Evolutionary conservation across 2,888 invertebrate species (phyloP).

Genomic region (Drosophila peninsularis): DNA sequence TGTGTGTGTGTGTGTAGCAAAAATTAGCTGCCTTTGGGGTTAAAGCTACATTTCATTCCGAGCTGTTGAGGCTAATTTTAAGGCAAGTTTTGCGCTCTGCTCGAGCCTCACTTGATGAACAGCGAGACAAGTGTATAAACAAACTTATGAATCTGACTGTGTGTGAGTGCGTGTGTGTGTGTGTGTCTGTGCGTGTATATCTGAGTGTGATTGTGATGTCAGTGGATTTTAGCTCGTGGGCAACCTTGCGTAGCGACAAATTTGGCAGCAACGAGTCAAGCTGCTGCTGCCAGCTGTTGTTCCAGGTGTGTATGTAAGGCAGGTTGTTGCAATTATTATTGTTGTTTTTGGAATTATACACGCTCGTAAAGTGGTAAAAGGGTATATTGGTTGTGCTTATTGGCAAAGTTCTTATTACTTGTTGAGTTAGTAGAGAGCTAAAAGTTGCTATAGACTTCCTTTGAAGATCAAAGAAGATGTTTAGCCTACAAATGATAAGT

Average conservation of each 20-base stretch:
- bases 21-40: conserved; percentile 46
- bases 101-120: conserved; percentile 36
- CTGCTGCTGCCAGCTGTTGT: conserved; percentile 31
- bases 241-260: conserved; percentile 70
- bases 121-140: conserved; percentile 26
- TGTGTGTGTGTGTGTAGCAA: conserved; percentile 35
- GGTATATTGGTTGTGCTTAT: background rate
- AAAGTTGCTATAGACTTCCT: too few relatives aligned
- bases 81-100: conserved; percentile 45
- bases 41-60: conserved; percentile 47
- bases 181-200: background rate
- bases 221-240: conserved; percentile 29
- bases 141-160: conserved; percentile 21
- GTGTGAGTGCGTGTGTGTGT: background rate
- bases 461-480: too few relatives aligned
- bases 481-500: too few relatives aligned
- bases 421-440: background rate
- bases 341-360: conserved; percentile 1
- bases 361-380: background rate
- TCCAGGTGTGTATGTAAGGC: conserved; percentile 17
- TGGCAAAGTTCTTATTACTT: background rate
- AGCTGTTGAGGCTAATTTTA: conserved; percentile 57
- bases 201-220: conserved; percentile 12
- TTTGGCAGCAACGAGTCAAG: conserved; percentile 68
- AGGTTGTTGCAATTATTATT: conserved; percentile 13